Evolutionary conservation across 2,888 invertebrate species (phyloP).

Genomic region (Phyto melanocephala): DNA sequence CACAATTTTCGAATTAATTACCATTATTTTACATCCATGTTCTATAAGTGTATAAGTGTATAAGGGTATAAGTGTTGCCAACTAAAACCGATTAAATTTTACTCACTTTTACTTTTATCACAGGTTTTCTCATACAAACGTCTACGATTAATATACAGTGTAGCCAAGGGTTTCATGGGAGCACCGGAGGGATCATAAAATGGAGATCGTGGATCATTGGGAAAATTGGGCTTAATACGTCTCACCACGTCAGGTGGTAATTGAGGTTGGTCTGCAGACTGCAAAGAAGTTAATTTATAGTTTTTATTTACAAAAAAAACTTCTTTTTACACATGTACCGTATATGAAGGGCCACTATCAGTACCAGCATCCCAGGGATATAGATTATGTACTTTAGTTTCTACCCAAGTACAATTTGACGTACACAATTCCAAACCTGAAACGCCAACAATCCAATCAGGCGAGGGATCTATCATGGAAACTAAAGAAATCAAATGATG

Average conservation of each 20-base stretch:
- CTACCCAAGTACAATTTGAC: slow-evolving; percentile 94
- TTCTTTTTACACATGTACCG: slow-evolving; percentile 75
- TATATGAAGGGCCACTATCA: slow-evolving; percentile 93
- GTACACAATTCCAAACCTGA: slow-evolving; percentile 94
- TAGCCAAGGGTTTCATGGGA: slow-evolving; percentile 93
- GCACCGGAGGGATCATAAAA: slow-evolving; percentile 89
- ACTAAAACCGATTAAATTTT: no score
- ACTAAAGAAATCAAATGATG: slow-evolving; percentile 97
- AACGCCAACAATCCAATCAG: slow-evolving; percentile 98
- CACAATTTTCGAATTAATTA: no score
- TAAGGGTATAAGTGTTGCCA: no score
- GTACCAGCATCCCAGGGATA: slow-evolving; percentile 98
- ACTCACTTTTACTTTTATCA: slow-evolving; percentile 78
- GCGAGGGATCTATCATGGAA: slow-evolving; percentile 97
- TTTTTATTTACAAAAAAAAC: neutral
- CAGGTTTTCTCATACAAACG: slow-evolving; percentile 90
- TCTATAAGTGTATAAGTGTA: no score
- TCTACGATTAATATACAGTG: slow-evolving; percentile 88
- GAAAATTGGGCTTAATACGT: slow-evolving; percentile 90
- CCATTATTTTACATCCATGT: no score
- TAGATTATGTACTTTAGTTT: slow-evolving; percentile 88
- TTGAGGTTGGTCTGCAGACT: slow-evolving; percentile 91
- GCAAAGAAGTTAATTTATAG: slow-evolving; percentile 52
- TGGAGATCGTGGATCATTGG: slow-evolving; percentile 92
- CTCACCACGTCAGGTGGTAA: slow-evolving; percentile 91